Evolutionary conservation across 2,797 vertebrate genomes (phyloP), one percentile per base, ranked within the genome.

Genomic region (Nyctalus aviator): DNA sequence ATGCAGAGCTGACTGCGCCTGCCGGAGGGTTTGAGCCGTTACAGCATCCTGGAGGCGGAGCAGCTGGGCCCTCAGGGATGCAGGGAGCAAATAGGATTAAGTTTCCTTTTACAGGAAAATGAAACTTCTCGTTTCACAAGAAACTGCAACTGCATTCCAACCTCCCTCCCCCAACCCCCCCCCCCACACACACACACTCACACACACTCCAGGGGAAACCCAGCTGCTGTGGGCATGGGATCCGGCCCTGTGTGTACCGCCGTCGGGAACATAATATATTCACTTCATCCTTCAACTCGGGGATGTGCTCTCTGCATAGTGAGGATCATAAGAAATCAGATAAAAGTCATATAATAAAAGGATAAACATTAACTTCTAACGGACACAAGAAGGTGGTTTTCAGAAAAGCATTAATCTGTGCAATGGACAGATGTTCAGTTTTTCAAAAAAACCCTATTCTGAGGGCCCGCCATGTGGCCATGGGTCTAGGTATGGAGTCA

Each of bases 1-100:
- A 20, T 2, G 18, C 6, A 1, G 7, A 15, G 2, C 37, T 0
- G 4, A 17, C 8, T 4, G 0, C 0, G 1, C 17, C 0, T 0
- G 1, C 17, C 15, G 3, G 1, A 1, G 0, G 23, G 20, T 20
- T 11, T 2, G 6, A 53, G 41, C 44, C 6, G 12, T 1, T 8
- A 20, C n/a, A 27, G 15, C 17, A 75, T 8, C 44, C 30, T 5
- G 57, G 57, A 13, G 57, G 57, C 57, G 48, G 14, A 32, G 4
- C 10, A 84, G 15, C 14, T n/a, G 30, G 0, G 2, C 13, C 4
- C 9, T 8, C 30, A 0, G 0, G 1, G 4, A 11, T 0, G 0
- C 11, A 18, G 32, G 2, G 9, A 21, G 53, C 35, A 15, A 75
- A 44, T 15, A 11, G 4, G 12, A 0, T 41, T 15, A 46, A 5